These are phyloP conservation scores for Caligus rogercresseyi DNA, from an alignment of 1,140 invertebrate genomes.

Conservation along the genomic window DNA sequence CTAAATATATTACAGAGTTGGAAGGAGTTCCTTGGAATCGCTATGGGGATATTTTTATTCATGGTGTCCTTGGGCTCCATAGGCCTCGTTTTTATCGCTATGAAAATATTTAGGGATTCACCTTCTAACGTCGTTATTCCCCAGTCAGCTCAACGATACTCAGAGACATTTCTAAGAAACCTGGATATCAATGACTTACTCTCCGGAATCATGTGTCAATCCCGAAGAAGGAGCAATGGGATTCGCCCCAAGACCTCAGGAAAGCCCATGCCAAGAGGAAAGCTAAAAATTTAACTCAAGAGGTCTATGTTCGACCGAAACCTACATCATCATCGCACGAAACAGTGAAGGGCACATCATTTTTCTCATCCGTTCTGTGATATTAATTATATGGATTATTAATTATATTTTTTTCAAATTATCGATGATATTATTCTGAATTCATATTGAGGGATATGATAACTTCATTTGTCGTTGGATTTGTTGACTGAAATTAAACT, in stretches of 20 bases:
- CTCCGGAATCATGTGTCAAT: neutral
- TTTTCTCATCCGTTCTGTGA: neutral
- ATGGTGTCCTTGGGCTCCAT: neutral
- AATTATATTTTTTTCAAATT: too few relatives aligned
- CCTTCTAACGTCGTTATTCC: too few relatives aligned
- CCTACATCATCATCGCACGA: neutral
- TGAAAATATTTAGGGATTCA: neutral
- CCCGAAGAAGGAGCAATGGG: neutral
- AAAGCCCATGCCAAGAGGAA: neutral
- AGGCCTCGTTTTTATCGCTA: neutral
- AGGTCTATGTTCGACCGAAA: neutral
- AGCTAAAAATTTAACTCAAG: neutral
- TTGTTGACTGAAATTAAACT: too few relatives aligned
- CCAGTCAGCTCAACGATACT: neutral
- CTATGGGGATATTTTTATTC: neutral
- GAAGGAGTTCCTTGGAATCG: neutral
- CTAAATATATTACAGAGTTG: neutral
- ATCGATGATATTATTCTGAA: too few relatives aligned
- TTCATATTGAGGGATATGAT: too few relatives aligned
- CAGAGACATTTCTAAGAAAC: neutral
- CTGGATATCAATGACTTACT: neutral
- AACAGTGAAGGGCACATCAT: neutral
- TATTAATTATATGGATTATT: too few relatives aligned
- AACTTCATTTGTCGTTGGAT: too few relatives aligned
- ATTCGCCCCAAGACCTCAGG: neutral